These are phyloP conservation scores for Temnothorax ravouxi DNA, from an alignment of 2,888 invertebrate genomes.

Conservation along the genomic window DNA sequence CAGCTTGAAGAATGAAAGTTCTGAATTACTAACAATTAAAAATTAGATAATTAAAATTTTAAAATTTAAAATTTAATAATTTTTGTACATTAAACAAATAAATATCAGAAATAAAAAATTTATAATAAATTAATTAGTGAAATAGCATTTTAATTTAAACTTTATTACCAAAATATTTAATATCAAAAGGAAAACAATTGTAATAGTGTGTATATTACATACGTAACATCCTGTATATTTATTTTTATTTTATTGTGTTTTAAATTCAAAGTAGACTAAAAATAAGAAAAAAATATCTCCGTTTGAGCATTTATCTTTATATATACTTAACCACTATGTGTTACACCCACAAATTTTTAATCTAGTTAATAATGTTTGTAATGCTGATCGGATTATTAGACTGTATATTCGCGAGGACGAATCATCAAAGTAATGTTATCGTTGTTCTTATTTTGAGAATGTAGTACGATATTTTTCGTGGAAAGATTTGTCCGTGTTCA, in stretches of 20 bases:
- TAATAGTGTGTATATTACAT: neutral
- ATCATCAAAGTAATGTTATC: constrained; percentile 37
- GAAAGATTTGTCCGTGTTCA: neutral
- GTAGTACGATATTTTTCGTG: constrained; percentile 44
- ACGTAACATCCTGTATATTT: constrained; percentile 16
- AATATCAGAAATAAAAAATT: neutral
- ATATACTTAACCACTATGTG: neutral
- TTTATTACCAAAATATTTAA: neutral
- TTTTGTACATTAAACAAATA: neutral
- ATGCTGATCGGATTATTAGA: constrained; percentile 10
- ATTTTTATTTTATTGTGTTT: neutral
- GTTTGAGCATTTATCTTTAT: constrained; percentile 16
- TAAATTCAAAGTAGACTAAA: neutral
- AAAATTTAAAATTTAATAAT: neutral
- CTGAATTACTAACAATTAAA: neutral
- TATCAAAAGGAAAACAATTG: neutral
- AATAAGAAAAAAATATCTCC: constrained; percentile 1
- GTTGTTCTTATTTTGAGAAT: constrained; percentile 56
- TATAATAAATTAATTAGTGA: neutral
- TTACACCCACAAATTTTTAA: constrained; percentile 29
- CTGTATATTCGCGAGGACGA: constrained; percentile 16
- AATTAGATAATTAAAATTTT: neutral
- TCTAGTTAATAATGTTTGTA: constrained; percentile 8
- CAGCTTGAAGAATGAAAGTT: neutral
- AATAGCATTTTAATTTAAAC: neutral